Evolutionary conservation across 1,140 invertebrate genomes (phyloP).

Genomic region (Hypsibius dujardini): DNA sequence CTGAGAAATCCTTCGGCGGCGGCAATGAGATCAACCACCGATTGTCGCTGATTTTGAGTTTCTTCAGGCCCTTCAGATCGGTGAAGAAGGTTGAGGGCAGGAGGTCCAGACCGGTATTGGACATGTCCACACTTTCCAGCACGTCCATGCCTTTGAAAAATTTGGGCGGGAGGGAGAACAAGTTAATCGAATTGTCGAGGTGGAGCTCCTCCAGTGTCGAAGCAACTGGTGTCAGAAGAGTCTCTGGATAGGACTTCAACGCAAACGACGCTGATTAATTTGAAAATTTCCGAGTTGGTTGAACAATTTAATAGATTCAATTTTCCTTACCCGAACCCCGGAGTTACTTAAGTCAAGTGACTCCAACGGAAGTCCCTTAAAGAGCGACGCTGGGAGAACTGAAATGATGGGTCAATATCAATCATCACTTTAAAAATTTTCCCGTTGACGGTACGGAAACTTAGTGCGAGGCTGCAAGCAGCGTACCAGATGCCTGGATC

Average conservation of each 20-base stretch:
- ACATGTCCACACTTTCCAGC: slow-evolving; percentile 1
- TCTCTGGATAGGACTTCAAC: neutral
- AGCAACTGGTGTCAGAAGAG: neutral
- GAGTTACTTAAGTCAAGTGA: neutral
- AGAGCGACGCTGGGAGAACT: neutral
- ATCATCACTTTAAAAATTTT: too few species aligned
- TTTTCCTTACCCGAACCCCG: neutral
- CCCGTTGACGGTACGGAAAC: too few species aligned
- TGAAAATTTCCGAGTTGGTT: too few species aligned
- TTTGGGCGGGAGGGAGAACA: neutral
- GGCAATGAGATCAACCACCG: neutral
- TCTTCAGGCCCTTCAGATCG: neutral
- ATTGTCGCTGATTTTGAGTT: slow-evolving; percentile 12
- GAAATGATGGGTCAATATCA: too few species aligned
- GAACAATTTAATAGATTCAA: too few species aligned
- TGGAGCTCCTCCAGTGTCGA: slow-evolving; percentile 11
- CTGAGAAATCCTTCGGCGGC: neutral
- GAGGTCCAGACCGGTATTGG: slow-evolving; percentile 8
- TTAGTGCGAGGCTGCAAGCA: too few species aligned
- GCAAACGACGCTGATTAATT: too few species aligned
- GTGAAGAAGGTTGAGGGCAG: slow-evolving; percentile 1
- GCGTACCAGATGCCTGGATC: neutral
- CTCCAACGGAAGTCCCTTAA: slow-evolving; percentile 2
- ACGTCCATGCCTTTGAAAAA: slow-evolving; percentile 4
- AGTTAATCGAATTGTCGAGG: neutral